Evolutionary conservation across 2,888 invertebrate species (phyloP).

Genomic region (Pristionchus exspectatus): DNA sequence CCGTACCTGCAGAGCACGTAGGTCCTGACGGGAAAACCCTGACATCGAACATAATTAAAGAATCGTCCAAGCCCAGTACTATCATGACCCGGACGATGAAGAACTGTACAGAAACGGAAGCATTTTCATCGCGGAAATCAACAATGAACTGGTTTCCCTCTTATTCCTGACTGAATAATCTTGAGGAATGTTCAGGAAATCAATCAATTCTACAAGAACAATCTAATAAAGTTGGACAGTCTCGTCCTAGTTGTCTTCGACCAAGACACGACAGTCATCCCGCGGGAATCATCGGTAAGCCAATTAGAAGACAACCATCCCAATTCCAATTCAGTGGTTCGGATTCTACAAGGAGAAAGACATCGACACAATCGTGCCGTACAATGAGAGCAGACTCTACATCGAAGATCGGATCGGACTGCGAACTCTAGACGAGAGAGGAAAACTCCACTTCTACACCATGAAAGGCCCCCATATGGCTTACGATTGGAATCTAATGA

Average conservation of each 20-base stretch:
- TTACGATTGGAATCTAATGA: conserved; percentile 17
- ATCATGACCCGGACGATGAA: conserved; percentile 96
- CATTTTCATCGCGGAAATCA: conserved; percentile 94
- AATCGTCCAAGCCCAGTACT: conserved; percentile 93
- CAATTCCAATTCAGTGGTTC: conserved; percentile 86
- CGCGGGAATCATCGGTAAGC: conserved; percentile 87
- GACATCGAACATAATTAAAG: conserved; percentile 70
- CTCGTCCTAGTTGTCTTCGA: conserved; percentile 93
- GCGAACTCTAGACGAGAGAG: conserved; percentile 84
- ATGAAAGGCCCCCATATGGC: conserved; percentile 88
- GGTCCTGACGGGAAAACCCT: neutral
- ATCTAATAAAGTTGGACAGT: conserved; percentile 87
- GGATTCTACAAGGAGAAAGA: conserved; percentile 94
- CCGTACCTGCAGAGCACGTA: conserved; percentile 73
- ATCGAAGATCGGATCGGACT: conserved; percentile 89
- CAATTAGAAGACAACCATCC: neutral
- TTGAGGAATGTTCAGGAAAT: conserved; percentile 70
- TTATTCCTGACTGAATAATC: neutral
- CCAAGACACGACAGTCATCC: conserved; percentile 93
- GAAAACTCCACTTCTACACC: conserved; percentile 87
- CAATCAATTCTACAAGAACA: conserved; percentile 85
- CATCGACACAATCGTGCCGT: conserved; percentile 84
- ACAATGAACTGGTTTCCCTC: conserved; percentile 86
- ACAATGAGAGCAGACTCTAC: conserved; percentile 88
- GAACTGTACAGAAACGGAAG: conserved; percentile 86